A percentile compares a stretch with the other conserved stretches of the same genome.
These are phyloP conservation scores for Pyrgus malvae DNA, from an alignment of 2,888 invertebrate species.

Conservation along the genomic window DNA sequence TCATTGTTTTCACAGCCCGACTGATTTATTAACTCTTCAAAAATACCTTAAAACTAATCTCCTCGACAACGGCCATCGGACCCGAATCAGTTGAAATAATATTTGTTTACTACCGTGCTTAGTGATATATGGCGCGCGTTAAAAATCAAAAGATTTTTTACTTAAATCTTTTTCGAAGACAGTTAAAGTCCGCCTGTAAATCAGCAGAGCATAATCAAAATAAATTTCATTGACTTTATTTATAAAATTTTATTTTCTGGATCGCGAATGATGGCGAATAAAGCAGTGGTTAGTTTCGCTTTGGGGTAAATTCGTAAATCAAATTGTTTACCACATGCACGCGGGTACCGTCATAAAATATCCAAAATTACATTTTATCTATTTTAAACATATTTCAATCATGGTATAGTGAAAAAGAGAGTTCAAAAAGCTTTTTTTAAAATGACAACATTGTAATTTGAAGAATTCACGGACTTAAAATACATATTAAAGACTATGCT, in stretches of 20 bases:
- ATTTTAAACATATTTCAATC: neutral
- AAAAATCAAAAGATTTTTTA: conserved; percentile 13
- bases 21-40: conserved; percentile 63
- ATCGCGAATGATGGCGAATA: conserved; percentile 15
- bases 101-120: conserved; percentile 63
- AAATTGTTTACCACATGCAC: conserved; percentile 15
- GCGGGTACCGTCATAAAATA: conserved; percentile 1
- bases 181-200: conserved; percentile 29
- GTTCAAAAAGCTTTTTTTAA: neutral
- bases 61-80: conserved; percentile 38
- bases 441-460: neutral
- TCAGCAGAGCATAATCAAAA: conserved; percentile 18
- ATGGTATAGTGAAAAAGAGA: neutral
- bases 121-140: conserved; percentile 45
- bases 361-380: neutral
- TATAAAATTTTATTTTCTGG: conserved; percentile 20
- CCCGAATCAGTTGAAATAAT: conserved; percentile 52
- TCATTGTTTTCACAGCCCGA: conserved; percentile 72
- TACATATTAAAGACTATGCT: no score
- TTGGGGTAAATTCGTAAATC: conserved; percentile 17
- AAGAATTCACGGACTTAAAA: no score
- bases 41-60: conserved; percentile 42
- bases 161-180: conserved; percentile 24
- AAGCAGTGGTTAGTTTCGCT: conserved; percentile 12
- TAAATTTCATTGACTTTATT: conserved; percentile 19